Evolutionary conservation across 2,797 vertebrate species (phyloP), one percentile per base, ranked within the genome.

Genomic region (Zalophus californianus): DNA sequence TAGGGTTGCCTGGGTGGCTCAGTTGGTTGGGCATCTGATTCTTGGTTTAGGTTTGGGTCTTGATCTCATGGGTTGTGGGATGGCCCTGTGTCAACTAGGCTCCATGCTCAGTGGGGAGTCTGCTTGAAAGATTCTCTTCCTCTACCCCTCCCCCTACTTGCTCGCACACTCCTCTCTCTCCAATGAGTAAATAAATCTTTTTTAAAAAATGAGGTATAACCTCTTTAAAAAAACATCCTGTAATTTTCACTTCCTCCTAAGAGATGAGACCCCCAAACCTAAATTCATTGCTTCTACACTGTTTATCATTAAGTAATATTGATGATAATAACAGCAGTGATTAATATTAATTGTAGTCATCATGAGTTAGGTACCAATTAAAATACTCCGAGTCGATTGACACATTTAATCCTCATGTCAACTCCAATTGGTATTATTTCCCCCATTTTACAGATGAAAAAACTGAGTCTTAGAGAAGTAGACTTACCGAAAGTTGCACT

Each of bases 201-300:
- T 62, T 29, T 2, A 29, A 62, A 62, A 62, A 62, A 29, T 62
- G 27, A 62, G 27, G 13, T 62, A 29, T 29, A 62, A 29, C 13
- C 25, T 62, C 27, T 15, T 75, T 10, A 25, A 29, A 85, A 87
- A 91, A 79, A 52, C 92, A 62, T 64, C 72, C 44, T 60, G 1
- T 83, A 86, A 85, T 83, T 85, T 48, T 92, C 56, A 83, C 41
- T 80, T 90, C 60, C 50, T 92, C 32, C 68, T 92, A 87, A 5
- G 41, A 96, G 78, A 50, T 70, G 14, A 85, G 52, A 88, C 11
- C 48, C 23, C 41, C 41, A 77, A 84, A 70, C 1, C 56, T 29
- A 88, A 79, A 52, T 29, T 66, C 52, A 87, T 75, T 94, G 80
- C 16, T 85, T 92, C 86, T 56, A 20, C 35, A 64, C 23, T 56